These are phyloP conservation scores for Stegodyphus mimosarum DNA, from an alignment of 1,140 invertebrate genomes.

Conservation along the genomic window DNA sequence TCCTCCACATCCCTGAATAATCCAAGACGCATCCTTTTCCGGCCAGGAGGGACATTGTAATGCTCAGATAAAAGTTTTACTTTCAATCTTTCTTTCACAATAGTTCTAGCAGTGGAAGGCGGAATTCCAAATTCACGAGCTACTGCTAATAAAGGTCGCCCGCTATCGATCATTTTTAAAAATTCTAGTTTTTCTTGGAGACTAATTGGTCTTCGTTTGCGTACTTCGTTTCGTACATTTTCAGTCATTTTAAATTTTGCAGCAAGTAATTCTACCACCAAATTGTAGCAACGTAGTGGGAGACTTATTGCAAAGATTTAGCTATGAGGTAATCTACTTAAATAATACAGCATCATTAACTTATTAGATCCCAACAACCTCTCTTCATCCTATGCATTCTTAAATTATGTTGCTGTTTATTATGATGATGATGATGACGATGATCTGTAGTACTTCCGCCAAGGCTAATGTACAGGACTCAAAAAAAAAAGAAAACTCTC, in stretches of 20 bases:
- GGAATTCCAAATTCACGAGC: constrained; percentile 20
- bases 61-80: not conserved
- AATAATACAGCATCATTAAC: too few relatives aligned
- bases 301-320: too few relatives aligned
- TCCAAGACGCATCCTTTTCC: constrained; percentile 1
- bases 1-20: constrained; percentile 6
- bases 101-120: not conserved
- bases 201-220: constrained; percentile 1
- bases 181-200: constrained; percentile 10
- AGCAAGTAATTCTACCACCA: not conserved
- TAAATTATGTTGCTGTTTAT: too few relatives aligned
- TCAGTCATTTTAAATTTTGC: not conserved
- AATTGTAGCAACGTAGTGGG: too few relatives aligned
- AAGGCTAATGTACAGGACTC: too few relatives aligned
- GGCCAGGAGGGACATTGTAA: not conserved
- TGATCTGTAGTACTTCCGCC: too few relatives aligned
- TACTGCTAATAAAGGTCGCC: not conserved
- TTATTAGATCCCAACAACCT: too few relatives aligned
- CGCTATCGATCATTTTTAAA: constrained; percentile 5
- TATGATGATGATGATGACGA: too few relatives aligned
- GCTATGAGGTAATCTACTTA: too few relatives aligned
- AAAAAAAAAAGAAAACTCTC: too few relatives aligned
- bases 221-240: not conserved
- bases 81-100: constrained; percentile 12
- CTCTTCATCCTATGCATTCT: too few relatives aligned